Percentiles rank a stretch among this genome's conserved stretches.
Evolutionary conservation across 2,888 invertebrate genomes (phyloP).

Genomic region (Epinotia bilunana): DNA sequence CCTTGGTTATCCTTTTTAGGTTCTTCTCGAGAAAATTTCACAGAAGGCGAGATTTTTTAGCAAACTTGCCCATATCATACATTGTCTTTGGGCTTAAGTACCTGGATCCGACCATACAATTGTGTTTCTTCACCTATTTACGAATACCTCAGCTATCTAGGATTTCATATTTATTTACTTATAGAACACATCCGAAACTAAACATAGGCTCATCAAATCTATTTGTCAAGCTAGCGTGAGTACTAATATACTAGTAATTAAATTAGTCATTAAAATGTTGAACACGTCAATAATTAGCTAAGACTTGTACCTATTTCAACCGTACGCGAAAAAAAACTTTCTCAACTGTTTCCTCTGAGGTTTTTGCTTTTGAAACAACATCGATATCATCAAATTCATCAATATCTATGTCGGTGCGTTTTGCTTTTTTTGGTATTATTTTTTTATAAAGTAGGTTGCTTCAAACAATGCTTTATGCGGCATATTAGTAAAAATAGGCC

Average conservation of each 20-base stretch:
- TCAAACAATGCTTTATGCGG: no score
- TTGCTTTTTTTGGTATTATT: no score
- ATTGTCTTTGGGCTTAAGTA: conserved; percentile 60
- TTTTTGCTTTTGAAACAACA: no score
- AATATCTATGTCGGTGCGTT: no score
- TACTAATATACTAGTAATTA: conserved; percentile 35
- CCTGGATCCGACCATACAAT: conserved; percentile 55
- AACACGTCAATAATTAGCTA: no score
- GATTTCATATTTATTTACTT: conserved; percentile 76
- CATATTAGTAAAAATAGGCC: no score
- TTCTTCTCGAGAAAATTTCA: conserved; percentile 72
- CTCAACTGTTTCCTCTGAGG: no score
- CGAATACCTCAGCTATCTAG: conserved; percentile 75
- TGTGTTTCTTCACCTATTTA: conserved; percentile 67
- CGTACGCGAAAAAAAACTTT: neutral
- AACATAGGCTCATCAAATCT: conserved; percentile 75
- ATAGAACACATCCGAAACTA: conserved; percentile 71
- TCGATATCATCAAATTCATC: no score
- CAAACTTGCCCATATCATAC: conserved; percentile 73
- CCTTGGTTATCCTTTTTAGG: conserved; percentile 54
- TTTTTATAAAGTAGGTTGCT: no score
- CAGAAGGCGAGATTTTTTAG: conserved; percentile 74
- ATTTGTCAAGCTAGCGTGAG: conserved; percentile 76
- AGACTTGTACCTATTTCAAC: neutral
- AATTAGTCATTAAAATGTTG: neutral